phyloP scores from a whole-genome alignment of 2,797 vertebrate genomes.

The Yasuhikotakia modesta region DNA sequence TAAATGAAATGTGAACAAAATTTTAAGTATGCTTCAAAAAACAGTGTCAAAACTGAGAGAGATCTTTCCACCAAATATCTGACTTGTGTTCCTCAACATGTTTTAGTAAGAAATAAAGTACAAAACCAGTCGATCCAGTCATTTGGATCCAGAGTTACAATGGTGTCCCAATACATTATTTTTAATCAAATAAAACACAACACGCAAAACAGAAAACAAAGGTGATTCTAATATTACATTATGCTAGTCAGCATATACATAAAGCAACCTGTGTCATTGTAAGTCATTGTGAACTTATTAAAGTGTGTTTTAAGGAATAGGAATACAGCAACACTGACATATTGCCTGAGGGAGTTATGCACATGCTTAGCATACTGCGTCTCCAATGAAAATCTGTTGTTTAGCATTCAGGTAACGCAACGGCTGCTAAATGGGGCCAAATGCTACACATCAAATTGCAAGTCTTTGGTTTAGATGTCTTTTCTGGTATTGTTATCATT shows the following conservation, averaged over 20 bases:
- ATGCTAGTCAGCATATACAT: background rate
- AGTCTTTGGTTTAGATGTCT: constrained; percentile 9
- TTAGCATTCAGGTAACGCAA: constrained; percentile 38
- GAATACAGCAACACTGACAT: constrained; percentile 10
- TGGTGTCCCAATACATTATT: too few species aligned
- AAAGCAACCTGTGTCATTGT: constrained; percentile 1
- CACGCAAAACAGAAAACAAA: background rate
- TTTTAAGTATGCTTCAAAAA: too few species aligned
- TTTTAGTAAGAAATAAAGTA: too few species aligned
- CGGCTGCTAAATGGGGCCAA: constrained; percentile 25
- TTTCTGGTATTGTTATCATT: background rate
- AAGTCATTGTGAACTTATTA: constrained; percentile 41
- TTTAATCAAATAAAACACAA: background rate
- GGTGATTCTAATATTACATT: background rate
- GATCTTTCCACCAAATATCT: too few species aligned
- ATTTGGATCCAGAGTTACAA: too few species aligned
- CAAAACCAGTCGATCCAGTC: too few species aligned
- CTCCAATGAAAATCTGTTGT: constrained; percentile 14
- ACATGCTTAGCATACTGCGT: constrained; percentile 1
- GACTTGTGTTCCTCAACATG: too few species aligned
- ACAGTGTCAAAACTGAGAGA: too few species aligned
- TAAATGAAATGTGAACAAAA: too few species aligned
- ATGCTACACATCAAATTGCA: constrained; percentile 32
- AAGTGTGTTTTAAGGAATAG: constrained; percentile 33
- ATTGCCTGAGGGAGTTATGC: constrained; percentile 20